A percentile compares a stretch with the other conserved stretches of the same genome.
Evolutionary conservation across 2,113 vertebrate genomes (phyloP).

Genomic region (Vanacampus margaritifer): DNA sequence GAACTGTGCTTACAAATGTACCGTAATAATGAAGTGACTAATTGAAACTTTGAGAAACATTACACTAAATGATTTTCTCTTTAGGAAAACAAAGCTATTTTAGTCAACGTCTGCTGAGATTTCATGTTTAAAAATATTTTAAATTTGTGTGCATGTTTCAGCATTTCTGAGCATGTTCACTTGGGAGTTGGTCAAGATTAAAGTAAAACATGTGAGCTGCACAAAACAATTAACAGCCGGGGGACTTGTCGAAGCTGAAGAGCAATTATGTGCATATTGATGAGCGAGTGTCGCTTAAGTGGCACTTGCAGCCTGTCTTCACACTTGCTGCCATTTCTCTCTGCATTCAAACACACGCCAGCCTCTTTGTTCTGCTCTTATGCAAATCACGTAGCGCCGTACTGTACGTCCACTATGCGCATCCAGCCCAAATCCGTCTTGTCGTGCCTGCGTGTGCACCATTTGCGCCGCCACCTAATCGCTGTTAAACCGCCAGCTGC

Average conservation of each 20-base stretch:
- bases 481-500: slow-evolving; percentile 24
- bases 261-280: slow-evolving; percentile 6
- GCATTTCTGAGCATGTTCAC: background rate
- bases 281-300: slow-evolving; percentile 1
- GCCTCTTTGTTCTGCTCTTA: slow-evolving; percentile 1
- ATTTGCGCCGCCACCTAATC: background rate
- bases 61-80: no score
- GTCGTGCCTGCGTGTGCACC: background rate
- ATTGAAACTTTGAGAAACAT: no score
- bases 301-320: background rate
- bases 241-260: background rate
- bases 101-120: no score
- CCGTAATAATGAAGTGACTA: no score
- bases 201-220: background rate
- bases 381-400: slow-evolving; percentile 2
- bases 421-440: background rate
- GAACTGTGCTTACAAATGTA: no score
- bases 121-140: no score
- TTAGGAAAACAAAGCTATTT: no score
- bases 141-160: no score
- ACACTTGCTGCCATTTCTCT: background rate
- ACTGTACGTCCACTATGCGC: background rate
- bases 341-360: background rate
- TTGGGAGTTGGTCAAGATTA: background rate
- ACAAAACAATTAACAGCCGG: slow-evolving; percentile 3